Percentiles rank a stretch among this genome's conserved stretches.
phyloP scores from a whole-genome alignment of 2,797 vertebrate genomes.

The Stomatorhinus walkeri region DNA sequence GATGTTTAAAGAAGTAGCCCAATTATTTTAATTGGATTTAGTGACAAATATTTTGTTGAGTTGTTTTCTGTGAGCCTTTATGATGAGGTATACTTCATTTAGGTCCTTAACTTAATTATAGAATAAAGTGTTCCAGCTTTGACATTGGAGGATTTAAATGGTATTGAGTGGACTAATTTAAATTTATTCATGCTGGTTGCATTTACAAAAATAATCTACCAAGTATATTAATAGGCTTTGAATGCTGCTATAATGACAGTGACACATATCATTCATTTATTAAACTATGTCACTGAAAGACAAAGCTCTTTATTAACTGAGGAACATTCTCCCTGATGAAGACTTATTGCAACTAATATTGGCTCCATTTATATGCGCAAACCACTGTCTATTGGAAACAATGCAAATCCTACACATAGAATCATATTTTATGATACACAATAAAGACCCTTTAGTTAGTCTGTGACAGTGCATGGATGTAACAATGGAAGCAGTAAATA shows the following conservation, averaged over 20 bases:
- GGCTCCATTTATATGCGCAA: conserved; percentile 38
- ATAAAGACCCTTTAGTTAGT: not conserved
- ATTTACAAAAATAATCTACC: not conserved
- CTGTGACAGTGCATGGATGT: not conserved
- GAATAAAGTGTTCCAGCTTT: not conserved
- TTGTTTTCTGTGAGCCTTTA: not conserved
- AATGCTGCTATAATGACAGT: not conserved
- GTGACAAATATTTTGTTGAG: not conserved
- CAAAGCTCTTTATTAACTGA: conserved; percentile 41
- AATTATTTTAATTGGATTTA: not conserved
- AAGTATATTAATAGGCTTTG: not conserved
- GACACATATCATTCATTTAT: conserved; percentile 15
- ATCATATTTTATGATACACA: conserved; percentile 6
- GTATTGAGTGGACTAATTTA: not conserved
- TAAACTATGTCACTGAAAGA: conserved; percentile 34
- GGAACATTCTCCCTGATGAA: conserved; percentile 49
- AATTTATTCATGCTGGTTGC: not conserved
- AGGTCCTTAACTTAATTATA: not conserved
- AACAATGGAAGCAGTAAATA: not conserved
- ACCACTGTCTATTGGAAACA: conserved; percentile 46
- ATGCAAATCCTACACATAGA: conserved; percentile 36
- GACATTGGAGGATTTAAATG: not conserved
- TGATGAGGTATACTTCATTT: not conserved
- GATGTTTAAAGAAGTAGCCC: not conserved
- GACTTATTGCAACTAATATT: conserved; percentile 37